phyloP scores from a whole-genome alignment of 2,113 vertebrate species.

The Lophochroa leadbeateri region DNA sequence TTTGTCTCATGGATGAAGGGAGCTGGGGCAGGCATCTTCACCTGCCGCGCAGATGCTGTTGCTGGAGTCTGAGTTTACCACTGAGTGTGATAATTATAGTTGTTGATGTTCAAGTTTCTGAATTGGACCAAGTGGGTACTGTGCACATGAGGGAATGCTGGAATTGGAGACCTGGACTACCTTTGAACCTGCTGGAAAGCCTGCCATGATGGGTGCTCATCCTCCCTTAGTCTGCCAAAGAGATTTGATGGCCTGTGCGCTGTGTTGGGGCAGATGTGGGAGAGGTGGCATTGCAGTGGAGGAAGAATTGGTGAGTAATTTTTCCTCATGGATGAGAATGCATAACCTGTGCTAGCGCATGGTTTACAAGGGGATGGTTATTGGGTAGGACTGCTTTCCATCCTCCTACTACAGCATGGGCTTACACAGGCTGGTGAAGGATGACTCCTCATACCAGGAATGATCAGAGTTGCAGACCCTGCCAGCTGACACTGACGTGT shows the following conservation, averaged over 20 bases:
- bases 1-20: neutral
- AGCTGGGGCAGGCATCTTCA: fast-evolving
- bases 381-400: neutral
- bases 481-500: neutral
- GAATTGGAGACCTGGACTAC: neutral
- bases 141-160: neutral
- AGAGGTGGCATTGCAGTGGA: neutral
- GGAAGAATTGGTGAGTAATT: neutral
- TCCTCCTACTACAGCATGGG: neutral
- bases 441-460: neutral
- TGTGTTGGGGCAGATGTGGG: neutral
- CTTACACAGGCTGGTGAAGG: neutral
- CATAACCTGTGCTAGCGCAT: fast-evolving
- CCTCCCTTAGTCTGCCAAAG: neutral
- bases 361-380: neutral
- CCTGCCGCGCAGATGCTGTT: fast-evolving
- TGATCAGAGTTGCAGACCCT: neutral
- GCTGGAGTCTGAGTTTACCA: neutral
- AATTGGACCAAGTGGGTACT: neutral
- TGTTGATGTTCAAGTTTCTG: neutral
- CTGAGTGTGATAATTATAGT: neutral
- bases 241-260: neutral
- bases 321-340: neutral
- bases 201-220: fast-evolving
- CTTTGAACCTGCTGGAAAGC: neutral